Evolutionary conservation across 2,113 vertebrate species (phyloP).

Genomic region (Equus quagga): DNA sequence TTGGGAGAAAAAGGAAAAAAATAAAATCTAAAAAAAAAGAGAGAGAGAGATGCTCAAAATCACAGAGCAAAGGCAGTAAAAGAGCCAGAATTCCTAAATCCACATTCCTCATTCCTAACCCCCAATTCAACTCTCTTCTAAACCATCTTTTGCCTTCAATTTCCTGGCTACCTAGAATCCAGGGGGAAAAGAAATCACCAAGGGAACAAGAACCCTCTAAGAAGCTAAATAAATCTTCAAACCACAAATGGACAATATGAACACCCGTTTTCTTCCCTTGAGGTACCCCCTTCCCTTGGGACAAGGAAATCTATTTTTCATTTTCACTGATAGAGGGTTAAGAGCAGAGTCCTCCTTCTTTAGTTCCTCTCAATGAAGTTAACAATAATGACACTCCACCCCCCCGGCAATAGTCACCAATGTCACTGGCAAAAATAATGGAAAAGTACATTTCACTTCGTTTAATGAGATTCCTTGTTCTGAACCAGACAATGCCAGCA

Average conservation of each 20-base stretch:
- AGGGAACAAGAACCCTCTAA: neutral
- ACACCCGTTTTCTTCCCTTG: neutral
- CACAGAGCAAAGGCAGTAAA: neutral
- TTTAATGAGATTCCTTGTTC: conserved; percentile 10
- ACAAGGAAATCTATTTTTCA: neutral
- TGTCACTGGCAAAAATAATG: neutral
- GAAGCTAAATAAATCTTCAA: neutral
- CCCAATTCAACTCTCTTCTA: neutral
- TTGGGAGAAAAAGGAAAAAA: no score
- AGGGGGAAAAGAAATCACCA: neutral
- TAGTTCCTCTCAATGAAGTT: neutral
- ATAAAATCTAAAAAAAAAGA: no score
- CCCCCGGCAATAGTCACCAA: neutral
- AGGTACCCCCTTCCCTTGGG: neutral
- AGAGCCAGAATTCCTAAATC: neutral
- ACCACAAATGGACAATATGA: neutral
- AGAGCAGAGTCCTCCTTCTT: neutral
- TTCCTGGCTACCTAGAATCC: neutral
- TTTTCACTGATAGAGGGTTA: neutral
- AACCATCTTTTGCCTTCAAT: neutral
- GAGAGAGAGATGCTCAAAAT: neutral
- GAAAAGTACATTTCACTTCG: neutral
- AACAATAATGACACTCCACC: neutral
- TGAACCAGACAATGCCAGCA: neutral
- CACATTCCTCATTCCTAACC: neutral